Conservation (phyloP, 2,797 vertebrate species). For the Luscinia luscinia region DNA sequence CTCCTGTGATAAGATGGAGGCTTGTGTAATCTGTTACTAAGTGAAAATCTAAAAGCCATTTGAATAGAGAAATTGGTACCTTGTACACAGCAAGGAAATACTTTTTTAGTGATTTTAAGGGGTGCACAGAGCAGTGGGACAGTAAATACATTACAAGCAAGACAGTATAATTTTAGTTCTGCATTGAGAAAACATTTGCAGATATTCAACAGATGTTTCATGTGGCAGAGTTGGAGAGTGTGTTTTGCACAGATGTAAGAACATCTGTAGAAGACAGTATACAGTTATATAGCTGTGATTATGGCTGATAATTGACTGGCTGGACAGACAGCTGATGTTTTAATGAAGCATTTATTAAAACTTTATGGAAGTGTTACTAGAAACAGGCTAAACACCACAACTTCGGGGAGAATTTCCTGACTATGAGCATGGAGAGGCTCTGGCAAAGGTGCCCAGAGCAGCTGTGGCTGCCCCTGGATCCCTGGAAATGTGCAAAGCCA, state of each 20-base stretch:
- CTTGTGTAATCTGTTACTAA: slow-evolving; percentile 41
- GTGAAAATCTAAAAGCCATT: slow-evolving; percentile 43
- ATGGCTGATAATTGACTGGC: slow-evolving; percentile 7
- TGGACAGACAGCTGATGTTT: slow-evolving; percentile 33
- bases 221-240: background rate
- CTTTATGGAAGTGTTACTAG: background rate
- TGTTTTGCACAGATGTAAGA: slow-evolving; percentile 23
- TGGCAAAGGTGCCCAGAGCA: background rate
- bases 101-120: background rate
- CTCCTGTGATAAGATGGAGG: slow-evolving; percentile 51
- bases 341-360: slow-evolving; percentile 4
- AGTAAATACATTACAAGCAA: background rate
- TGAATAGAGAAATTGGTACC: background rate
- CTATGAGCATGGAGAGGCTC: fast-evolving
- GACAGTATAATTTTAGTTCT: background rate
- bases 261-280: slow-evolving; percentile 33
- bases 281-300: background rate
- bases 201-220: slow-evolving; percentile 15
- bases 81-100: background rate
- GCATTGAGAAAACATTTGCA: background rate
- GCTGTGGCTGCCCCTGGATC: background rate
- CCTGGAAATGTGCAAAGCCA: background rate
- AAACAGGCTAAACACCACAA: background rate
- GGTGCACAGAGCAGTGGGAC: background rate
- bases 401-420: fast-evolving